Evolutionary conservation across 2,888 invertebrate genomes (phyloP), one percentile per base, ranked within the genome.

Genomic region (Nomada ruficornis): DNA sequence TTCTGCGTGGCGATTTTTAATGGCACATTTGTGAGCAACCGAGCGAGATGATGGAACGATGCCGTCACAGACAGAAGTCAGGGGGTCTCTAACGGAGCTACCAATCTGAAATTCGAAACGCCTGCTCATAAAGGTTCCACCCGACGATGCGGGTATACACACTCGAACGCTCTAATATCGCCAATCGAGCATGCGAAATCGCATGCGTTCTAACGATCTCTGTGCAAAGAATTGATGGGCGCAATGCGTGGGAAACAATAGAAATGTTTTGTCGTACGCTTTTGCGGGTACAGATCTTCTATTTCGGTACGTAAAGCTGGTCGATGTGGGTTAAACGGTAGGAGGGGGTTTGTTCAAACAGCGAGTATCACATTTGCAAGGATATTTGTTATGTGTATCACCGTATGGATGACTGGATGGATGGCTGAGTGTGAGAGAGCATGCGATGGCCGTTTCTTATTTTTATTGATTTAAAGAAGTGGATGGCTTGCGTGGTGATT

Each of bases 1-100:
- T 83, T 67, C 84, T 83, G 72, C 67, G 69, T 69, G 73, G 52
- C 72, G 76, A 84, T 80, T 83, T 83, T 83, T 83, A 86, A 88
- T 88, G 88, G 83, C 76, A 65, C 86, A 80, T 88, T 88, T 87
- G 83, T 80, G 87, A 88, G 85, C 86, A 89, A 85, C 87, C 85
- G 80, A 84, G 83, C 86, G 87, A 86, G 89, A 89, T 89, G 89
- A 89, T 89, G 87, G 89, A 89, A 88, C 86, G 89, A 64, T 69
- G 80, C 86, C 85, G 83, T 86, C 86, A 84, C 73, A 84, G 83
- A 86, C 88, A 88, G 80, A 83, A 88, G 85, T 77, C 76, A 79
- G 74, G 72, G 69, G 82, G 60, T 59, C 55, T 44, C 20, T 60
- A 36, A 54, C 36, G 67, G 60, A 52, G 55, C 75, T 73, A 77